These are phyloP conservation scores for Oryzias sinensis DNA, from an alignment of 2,797 vertebrate genomes.

Conservation along the genomic window DNA sequence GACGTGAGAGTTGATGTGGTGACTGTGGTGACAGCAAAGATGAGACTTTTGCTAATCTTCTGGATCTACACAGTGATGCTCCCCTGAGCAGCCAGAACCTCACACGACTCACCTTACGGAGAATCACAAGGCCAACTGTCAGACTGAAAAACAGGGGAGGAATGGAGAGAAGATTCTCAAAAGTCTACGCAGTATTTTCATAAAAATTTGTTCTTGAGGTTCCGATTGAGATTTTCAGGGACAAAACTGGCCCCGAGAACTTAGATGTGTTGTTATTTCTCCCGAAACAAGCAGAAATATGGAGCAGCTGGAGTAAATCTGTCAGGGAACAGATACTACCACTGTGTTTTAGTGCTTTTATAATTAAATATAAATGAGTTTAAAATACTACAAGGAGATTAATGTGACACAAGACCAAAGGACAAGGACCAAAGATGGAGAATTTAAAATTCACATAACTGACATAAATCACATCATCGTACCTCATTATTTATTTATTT, in stretches of 20 bases:
- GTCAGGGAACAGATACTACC: not conserved
- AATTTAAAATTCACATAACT: slow-evolving; percentile 28
- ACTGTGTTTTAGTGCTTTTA: not conserved
- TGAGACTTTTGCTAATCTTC: not conserved
- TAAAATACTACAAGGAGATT: not conserved
- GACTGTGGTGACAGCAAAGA: not conserved
- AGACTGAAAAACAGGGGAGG: slow-evolving; percentile 55
- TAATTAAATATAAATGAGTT: not conserved
- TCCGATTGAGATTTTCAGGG: too few species aligned
- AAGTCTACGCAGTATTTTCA: slow-evolving; percentile 15
- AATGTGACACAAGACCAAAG: slow-evolving; percentile 6
- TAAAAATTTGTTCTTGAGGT: too few species aligned
- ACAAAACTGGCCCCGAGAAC: too few species aligned
- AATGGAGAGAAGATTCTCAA: slow-evolving; percentile 47
- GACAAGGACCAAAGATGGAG: slow-evolving; percentile 6
- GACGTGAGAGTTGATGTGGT: slow-evolving; percentile 2
- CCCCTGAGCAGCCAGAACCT: slow-evolving; percentile 37
- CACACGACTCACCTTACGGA: slow-evolving; percentile 67
- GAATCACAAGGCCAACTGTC: slow-evolving; percentile 64
- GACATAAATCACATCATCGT: slow-evolving; percentile 30
- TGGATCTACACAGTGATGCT: slow-evolving; percentile 6
- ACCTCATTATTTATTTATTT: slow-evolving; percentile 58
- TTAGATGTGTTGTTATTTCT: too few species aligned
- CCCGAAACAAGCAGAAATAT: not conserved
- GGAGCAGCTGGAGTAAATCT: not conserved